phyloP scores from a whole-genome alignment of 1,140 invertebrate species.

The Euschistus heros region DNA sequence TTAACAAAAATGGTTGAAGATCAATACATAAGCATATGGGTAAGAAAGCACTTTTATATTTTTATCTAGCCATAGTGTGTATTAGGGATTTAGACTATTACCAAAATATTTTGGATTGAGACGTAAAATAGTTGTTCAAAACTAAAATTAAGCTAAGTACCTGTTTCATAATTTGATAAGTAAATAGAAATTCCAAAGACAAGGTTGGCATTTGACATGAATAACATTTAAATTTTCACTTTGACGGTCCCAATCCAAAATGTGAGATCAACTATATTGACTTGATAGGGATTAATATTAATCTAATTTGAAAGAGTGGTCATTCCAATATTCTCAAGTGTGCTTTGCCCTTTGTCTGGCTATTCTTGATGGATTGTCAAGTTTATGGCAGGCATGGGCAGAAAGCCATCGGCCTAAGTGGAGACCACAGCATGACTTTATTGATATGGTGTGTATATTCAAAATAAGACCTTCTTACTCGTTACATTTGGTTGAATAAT shows the following conservation, averaged over 20 bases:
- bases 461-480: slow-evolving; percentile 10
- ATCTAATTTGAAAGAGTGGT: not conserved
- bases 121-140: not conserved
- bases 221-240: not conserved
- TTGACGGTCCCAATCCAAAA: slow-evolving; percentile 9
- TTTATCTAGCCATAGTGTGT: slow-evolving; percentile 5
- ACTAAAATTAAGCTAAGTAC: slow-evolving; percentile 3
- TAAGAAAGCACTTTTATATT: slow-evolving; percentile 11
- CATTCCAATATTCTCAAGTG: not conserved
- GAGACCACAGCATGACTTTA: slow-evolving; percentile 1
- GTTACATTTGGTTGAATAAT: slow-evolving; percentile 3
- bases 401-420: slow-evolving; percentile 8
- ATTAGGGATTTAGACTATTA: not conserved
- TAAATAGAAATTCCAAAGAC: not conserved
- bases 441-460: not conserved
- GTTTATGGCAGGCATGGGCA: not conserved
- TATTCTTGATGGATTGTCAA: not conserved
- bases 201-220: not conserved
- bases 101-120: slow-evolving; percentile 15
- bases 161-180: not conserved
- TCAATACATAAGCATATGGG: too few species aligned
- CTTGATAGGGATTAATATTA: not conserved
- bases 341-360: too few species aligned
- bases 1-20: too few species aligned
- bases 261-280: not conserved